phyloP scores from a whole-genome alignment of 2,113 vertebrate species.

The Cnemophilus loriae region DNA sequence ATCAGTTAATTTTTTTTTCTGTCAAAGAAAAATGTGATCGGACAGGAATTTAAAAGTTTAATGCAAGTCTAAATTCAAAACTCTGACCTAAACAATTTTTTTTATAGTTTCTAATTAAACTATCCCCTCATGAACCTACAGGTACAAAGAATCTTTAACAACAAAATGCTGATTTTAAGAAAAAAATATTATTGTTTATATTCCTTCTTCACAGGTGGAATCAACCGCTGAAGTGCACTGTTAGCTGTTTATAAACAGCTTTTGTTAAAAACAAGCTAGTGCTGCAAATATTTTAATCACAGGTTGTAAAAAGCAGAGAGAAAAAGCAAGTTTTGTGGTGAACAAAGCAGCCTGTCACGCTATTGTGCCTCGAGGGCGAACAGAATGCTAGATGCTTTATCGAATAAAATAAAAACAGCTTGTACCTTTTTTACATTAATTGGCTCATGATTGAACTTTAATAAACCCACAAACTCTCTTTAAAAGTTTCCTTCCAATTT shows the following conservation, averaged over 20 bases:
- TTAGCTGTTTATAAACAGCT: background rate
- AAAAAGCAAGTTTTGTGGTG: background rate
- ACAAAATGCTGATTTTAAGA: background rate
- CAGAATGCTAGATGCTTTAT: background rate
- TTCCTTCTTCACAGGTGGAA: background rate
- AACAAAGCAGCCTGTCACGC: background rate
- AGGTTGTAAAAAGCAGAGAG: background rate
- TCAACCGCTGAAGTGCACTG: background rate
- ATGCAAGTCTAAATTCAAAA: background rate
- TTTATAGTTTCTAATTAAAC: background rate
- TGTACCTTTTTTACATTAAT: slow-evolving; percentile 32
- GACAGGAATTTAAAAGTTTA: background rate
- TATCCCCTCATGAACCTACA: background rate
- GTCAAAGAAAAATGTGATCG: background rate
- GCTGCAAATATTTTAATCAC: background rate
- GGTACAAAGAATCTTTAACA: background rate
- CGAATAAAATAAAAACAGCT: slow-evolving; percentile 16
- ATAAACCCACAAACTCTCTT: background rate
- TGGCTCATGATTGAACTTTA: slow-evolving; percentile 18
- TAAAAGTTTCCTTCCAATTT: background rate
- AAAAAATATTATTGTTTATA: background rate
- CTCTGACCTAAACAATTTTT: background rate
- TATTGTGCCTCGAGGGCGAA: background rate
- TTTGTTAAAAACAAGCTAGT: background rate
- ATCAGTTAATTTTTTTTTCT: background rate